Conservation (phyloP, 2,797 vertebrate genomes). For the Chiloscyllium punctatum region DNA sequence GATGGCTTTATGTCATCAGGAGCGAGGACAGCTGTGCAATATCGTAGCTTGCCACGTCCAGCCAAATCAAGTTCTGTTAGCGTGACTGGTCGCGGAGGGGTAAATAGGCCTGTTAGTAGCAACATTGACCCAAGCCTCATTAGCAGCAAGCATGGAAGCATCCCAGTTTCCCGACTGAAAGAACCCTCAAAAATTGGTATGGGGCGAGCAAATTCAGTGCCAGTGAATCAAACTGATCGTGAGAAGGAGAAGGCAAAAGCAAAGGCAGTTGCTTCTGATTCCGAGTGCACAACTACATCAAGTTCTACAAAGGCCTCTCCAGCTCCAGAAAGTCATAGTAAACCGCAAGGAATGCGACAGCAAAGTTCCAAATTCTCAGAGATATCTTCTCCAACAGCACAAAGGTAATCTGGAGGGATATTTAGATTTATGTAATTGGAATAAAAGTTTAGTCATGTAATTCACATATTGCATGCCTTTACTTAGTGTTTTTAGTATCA, state of each 20-base stretch:
- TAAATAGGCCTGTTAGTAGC: slow-evolving; percentile 75
- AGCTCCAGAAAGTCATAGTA: slow-evolving; percentile 68
- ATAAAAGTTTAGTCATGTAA: neutral
- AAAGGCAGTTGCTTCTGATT: slow-evolving; percentile 80
- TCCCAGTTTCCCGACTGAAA: slow-evolving; percentile 73
- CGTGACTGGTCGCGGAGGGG: slow-evolving; percentile 65
- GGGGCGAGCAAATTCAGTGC: slow-evolving; percentile 57
- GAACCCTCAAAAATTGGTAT: slow-evolving; percentile 69
- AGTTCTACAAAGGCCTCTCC: slow-evolving; percentile 57
- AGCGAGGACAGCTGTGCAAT: slow-evolving; percentile 87
- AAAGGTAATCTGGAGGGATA: slow-evolving; percentile 62
- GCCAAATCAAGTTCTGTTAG: slow-evolving; percentile 89
- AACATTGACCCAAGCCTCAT: slow-evolving; percentile 75
- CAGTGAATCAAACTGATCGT: slow-evolving; percentile 89
- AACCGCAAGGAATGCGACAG: slow-evolving; percentile 65
- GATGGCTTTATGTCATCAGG: slow-evolving; percentile 81
- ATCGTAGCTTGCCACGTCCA: slow-evolving; percentile 90
- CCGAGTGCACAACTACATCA: slow-evolving; percentile 64
- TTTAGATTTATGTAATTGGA: neutral
- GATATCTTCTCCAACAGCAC: slow-evolving; percentile 67
- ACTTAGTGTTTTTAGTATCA: neutral
- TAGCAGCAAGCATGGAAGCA: slow-evolving; percentile 63
- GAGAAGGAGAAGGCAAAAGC: slow-evolving; percentile 93
- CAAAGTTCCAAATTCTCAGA: slow-evolving; percentile 67
- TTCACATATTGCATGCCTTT: neutral